A percentile compares a stretch with the other conserved stretches of the same genome.
Evolutionary conservation across 2,888 invertebrate species (phyloP).

Genomic region (Alloplasta piceator): DNA sequence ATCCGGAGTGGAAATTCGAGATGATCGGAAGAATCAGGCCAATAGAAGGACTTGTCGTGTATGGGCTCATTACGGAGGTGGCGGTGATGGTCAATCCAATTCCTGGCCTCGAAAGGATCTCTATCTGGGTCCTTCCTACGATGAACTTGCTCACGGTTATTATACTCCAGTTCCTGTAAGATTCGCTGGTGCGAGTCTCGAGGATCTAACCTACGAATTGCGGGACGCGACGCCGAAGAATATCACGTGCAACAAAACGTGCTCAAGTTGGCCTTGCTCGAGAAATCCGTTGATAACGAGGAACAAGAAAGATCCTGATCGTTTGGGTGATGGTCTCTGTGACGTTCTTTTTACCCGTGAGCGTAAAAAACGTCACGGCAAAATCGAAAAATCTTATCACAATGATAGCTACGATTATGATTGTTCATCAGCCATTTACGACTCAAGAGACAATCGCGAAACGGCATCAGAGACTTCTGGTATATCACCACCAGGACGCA

Average conservation of each 20-base stretch:
- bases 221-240: conserved; percentile 61
- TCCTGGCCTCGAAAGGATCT: conserved; percentile 85
- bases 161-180: conserved; percentile 73
- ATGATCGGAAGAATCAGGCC: conserved; percentile 71
- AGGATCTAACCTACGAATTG: conserved; percentile 69
- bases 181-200: conserved; percentile 73
- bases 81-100: conserved; percentile 69
- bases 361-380: conserved; percentile 10
- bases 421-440: conserved; percentile 5
- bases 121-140: conserved; percentile 84
- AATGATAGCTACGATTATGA: conserved; percentile 4
- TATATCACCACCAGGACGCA: conserved; percentile 10
- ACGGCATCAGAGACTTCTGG: conserved; percentile 35
- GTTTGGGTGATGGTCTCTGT: conserved; percentile 67
- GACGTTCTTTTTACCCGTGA: conserved; percentile 73
- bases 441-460: not conserved
- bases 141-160: conserved; percentile 71
- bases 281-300: not conserved
- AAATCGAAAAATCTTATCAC: not conserved
- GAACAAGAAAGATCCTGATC: conserved; percentile 18
- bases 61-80: conserved; percentile 75
- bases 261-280: conserved; percentile 72
- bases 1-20: conserved; percentile 75
- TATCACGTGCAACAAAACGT: conserved; percentile 50
- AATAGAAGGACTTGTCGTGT: conserved; percentile 64